phyloP scores from a whole-genome alignment of 2,797 vertebrate genomes.

The Chromobotia macracanthus region DNA sequence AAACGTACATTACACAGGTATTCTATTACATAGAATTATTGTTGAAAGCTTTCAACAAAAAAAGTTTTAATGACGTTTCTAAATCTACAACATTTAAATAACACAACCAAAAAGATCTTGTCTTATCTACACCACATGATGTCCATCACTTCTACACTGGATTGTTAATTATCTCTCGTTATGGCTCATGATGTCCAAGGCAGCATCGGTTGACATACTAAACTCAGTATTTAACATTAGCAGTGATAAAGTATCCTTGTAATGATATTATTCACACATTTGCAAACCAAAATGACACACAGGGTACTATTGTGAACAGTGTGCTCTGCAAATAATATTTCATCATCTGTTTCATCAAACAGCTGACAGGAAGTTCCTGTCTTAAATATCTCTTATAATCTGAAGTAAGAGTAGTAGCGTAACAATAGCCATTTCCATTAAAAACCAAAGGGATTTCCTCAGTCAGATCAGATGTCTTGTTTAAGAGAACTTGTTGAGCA shows the following conservation, averaged over 20 bases:
- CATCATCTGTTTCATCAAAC: neutral
- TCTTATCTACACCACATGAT: neutral
- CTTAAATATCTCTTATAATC: too few relatives aligned
- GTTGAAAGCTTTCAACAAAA: too few relatives aligned
- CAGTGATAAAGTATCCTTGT: conserved; percentile 13
- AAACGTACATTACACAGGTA: too few relatives aligned
- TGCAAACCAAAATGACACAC: conserved; percentile 24
- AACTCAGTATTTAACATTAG: neutral
- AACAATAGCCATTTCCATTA: too few relatives aligned
- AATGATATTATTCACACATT: conserved; percentile 35
- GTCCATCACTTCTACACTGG: conserved; percentile 10
- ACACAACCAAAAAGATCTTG: neutral
- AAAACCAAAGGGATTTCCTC: neutral
- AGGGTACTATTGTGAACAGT: neutral
- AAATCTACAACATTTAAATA: too few relatives aligned
- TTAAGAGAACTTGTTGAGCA: conserved; percentile 37
- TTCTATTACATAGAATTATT: too few relatives aligned
- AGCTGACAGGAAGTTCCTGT: conserved; percentile 3
- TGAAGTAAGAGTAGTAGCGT: too few relatives aligned
- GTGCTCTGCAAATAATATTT: conserved; percentile 19
- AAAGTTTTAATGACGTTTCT: too few relatives aligned
- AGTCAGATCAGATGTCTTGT: neutral
- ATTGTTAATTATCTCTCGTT: conserved; percentile 51
- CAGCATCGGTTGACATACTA: conserved; percentile 38
- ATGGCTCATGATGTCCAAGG: conserved; percentile 46